Evolutionary conservation across 2,888 invertebrate genomes (phyloP).

Genomic region (Strigamia crassipes): DNA sequence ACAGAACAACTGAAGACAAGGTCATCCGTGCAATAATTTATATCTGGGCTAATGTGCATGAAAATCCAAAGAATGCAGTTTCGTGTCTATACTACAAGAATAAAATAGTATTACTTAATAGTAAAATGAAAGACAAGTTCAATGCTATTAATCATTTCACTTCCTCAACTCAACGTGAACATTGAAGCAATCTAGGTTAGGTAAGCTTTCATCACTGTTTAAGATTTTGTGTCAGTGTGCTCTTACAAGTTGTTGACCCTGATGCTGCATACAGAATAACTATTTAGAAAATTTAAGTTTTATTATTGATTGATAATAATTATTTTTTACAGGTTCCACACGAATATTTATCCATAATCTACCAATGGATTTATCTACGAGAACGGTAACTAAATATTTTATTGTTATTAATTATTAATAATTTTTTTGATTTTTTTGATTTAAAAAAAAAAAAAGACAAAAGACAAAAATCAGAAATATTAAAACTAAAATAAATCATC

Average conservation of each 20-base stretch:
- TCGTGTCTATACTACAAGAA: not conserved
- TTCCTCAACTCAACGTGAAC: conserved; percentile 17
- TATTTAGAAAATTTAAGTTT: not conserved
- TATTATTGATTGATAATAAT: too few species aligned
- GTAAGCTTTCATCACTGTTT: conserved; percentile 7
- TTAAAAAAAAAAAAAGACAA: not conserved
- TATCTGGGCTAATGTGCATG: not conserved
- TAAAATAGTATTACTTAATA: conserved; percentile 4
- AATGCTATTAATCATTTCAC: conserved; percentile 36
- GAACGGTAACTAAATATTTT: too few species aligned
- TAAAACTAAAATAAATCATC: not conserved
- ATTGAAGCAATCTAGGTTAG: not conserved
- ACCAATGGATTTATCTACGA: too few species aligned
- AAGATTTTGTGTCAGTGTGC: conserved; percentile 20
- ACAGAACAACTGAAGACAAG: not conserved
- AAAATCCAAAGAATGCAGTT: not conserved
- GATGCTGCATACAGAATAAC: not conserved
- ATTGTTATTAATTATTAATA: not conserved
- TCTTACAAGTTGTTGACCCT: conserved; percentile 23
- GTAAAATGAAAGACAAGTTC: conserved; percentile 22
- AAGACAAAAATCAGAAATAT: not conserved
- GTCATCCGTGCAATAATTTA: not conserved
- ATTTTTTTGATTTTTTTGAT: not conserved
- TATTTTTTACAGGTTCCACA: too few species aligned
- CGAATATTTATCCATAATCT: too few species aligned